Base-by-base conservation (phyloP, 2,113 vertebrate species). In the Rhizomys pruinosus region DNA sequence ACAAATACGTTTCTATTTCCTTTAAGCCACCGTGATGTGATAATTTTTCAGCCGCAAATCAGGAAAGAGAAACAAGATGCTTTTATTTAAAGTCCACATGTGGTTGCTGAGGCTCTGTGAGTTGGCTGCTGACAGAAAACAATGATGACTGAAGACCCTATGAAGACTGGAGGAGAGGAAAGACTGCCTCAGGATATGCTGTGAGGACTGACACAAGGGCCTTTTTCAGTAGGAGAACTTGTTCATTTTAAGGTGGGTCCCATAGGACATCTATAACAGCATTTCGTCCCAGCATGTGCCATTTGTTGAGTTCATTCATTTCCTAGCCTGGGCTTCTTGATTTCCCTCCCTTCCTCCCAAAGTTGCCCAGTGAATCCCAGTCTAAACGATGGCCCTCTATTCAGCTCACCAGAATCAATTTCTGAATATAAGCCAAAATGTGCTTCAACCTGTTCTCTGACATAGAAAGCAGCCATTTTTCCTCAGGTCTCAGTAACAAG, bases 391-490 rank as follows among this genome's bases (percentile, higher is more conserved):
- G 52, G 23, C 34, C 37, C 23, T 93, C 47, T 72, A 15, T 81
- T 63, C 76, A 22, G 17, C 77, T 92, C 74, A 79, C 16, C 44
- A 86, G 79, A 85, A 79, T 71, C 13, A 84, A 34, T n/a, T 22
- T 94, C 84, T 88, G 66, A 84, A 64, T 59, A 81, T 42, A 88
- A 76, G 42, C 23, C 73, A 89, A 89, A 86, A 47, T 47, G 19
- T 76, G 79, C 68, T 90, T 92, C 68, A 47, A 0, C 89, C 85
- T 88, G 10, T 72, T 81, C 91, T 34, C 57, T 82, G n/a, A 73
- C 59, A 52, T 11, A 88, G 37, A 94, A 61, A 91, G 84, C 61
- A 73, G 39, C 29, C 39, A n/a, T 82, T 93, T 87, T 44, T 94
- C 34, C 52, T 42, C 39, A 37, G 25, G 32, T 79, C 16, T 88